phyloP scores from a whole-genome alignment of 2,888 invertebrate species.

The Oscheius sp. region DNA sequence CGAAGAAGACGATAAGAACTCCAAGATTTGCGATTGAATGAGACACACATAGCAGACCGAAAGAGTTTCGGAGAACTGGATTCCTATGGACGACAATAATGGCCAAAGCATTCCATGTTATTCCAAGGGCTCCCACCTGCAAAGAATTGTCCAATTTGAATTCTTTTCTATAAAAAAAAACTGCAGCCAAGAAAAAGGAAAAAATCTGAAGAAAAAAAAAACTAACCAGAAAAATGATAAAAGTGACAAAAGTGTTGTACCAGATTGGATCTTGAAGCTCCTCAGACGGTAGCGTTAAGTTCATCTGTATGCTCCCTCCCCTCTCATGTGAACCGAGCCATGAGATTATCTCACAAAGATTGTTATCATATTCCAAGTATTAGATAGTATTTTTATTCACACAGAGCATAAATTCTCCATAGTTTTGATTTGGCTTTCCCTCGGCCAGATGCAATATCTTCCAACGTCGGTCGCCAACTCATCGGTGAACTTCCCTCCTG shows the following conservation, averaged over 20 bases:
- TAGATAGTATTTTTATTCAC: constrained; percentile 20
- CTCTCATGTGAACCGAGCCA: no score
- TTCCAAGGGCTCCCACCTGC: constrained; percentile 31
- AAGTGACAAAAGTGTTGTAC: constrained; percentile 17
- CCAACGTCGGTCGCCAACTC: constrained; percentile 36
- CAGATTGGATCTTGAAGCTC: no score
- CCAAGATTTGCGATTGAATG: constrained; percentile 47
- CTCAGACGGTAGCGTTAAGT: no score
- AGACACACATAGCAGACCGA: constrained; percentile 42
- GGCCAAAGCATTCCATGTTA: constrained; percentile 37
- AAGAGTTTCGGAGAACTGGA: constrained; percentile 44
- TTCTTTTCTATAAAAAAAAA: not conserved
- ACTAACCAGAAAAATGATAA: constrained; percentile 10
- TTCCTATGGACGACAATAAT: constrained; percentile 38
- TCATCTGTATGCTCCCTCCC: no score
- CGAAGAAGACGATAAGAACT: constrained; percentile 38
- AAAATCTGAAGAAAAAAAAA: no score
- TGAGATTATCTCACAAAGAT: no score
- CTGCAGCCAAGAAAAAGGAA: no score
- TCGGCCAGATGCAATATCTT: constrained; percentile 50
- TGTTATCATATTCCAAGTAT: not conserved
- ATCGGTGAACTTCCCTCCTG: constrained; percentile 29
- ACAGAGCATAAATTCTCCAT: constrained; percentile 20
- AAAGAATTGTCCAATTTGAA: not conserved
- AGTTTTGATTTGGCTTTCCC: constrained; percentile 42